phyloP scores from a whole-genome alignment of 2,797 vertebrate genomes.

The Phaenicophaeus curvirostris region DNA sequence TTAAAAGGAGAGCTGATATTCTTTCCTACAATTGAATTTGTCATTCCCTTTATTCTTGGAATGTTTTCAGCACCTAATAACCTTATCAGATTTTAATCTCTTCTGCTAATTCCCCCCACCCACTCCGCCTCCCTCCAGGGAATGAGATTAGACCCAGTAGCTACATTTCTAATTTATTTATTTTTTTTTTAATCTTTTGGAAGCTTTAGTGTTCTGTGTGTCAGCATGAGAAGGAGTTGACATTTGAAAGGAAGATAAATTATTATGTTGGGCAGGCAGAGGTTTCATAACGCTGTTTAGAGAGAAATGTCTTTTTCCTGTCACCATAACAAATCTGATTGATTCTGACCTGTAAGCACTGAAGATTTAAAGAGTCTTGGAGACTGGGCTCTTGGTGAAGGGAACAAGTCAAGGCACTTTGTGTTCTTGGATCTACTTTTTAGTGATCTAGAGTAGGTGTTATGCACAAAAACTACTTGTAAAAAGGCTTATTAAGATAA shows the following conservation, averaged over 20 bases:
- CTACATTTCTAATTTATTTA: not conserved
- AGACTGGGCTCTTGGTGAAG: not conserved
- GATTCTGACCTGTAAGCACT: not conserved
- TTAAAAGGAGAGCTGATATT: not conserved
- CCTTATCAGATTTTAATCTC: not conserved
- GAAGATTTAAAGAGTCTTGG: not conserved
- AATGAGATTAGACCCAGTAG: not conserved
- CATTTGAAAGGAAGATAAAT: not conserved
- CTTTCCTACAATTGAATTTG: not conserved
- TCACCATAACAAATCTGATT: not conserved
- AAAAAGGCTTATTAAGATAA: not conserved
- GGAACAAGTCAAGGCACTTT: not conserved
- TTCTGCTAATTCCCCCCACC: not conserved
- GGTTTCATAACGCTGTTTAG: not conserved
- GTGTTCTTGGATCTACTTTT: not conserved
- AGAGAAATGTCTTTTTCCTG: not conserved
- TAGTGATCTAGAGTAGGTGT: not conserved
- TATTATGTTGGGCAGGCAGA: not conserved
- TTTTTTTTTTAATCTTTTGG: not conserved
- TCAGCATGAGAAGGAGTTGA: not conserved
- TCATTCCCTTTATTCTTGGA: not conserved
- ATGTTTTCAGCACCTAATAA: not conserved
- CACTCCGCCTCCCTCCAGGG: not conserved
- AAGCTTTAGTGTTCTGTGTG: not conserved
- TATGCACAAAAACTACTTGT: not conserved